Evolutionary conservation across 2,113 vertebrate species (phyloP).

Genomic region (Hoplias malabaricus): DNA sequence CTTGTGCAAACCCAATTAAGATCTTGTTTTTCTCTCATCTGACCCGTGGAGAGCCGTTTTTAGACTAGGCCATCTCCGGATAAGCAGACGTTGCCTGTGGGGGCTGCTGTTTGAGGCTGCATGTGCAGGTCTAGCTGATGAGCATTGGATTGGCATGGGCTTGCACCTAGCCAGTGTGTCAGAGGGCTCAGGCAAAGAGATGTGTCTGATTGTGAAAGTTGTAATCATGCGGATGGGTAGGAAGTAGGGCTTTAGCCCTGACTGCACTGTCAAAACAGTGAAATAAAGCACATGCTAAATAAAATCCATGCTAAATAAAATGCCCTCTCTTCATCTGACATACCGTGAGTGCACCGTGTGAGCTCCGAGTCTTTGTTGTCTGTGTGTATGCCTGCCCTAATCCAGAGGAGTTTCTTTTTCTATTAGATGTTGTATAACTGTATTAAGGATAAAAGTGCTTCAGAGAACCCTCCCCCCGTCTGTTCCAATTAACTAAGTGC

Average conservation of each 20-base stretch:
- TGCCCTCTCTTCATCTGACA: neutral
- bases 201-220: neutral
- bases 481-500: constrained; percentile 49
- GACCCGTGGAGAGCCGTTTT: neutral
- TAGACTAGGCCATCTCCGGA: neutral
- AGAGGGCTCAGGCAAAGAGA: constrained; percentile 2
- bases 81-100: constrained; percentile 4
- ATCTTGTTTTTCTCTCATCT: neutral
- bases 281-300: constrained; percentile 1
- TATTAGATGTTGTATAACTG: constrained; percentile 22
- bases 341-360: neutral
- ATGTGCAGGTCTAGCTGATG: neutral
- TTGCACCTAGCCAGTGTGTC: constrained; percentile 8
- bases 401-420: constrained; percentile 12
- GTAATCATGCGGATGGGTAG: neutral
- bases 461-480: constrained; percentile 17
- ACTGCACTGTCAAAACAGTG: constrained; percentile 13
- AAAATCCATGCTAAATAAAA: neutral
- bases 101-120: neutral
- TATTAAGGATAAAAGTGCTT: constrained; percentile 22
- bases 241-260: constrained; percentile 1
- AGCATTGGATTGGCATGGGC: neutral
- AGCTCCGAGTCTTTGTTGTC: neutral
- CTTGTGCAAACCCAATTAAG: constrained; percentile 30
- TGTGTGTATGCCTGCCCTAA: neutral